A percentile compares a stretch with the other conserved stretches of the same genome.
These are phyloP conservation scores for Dolichomitus sp. DNA, from an alignment of 2,888 invertebrate species.

Conservation along the genomic window DNA sequence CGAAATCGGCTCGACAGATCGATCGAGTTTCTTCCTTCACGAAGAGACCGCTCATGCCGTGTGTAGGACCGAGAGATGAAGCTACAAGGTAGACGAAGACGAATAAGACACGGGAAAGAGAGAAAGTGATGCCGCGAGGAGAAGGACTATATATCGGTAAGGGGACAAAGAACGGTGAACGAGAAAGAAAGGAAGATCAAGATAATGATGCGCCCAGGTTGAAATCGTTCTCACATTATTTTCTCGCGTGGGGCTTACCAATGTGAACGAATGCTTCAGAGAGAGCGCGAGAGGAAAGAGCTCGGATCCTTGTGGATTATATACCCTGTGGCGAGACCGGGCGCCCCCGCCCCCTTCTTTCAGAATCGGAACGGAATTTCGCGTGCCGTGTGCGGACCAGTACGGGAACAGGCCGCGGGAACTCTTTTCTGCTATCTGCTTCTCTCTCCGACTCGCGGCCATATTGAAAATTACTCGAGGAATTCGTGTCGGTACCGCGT, in stretches of 20 bases:
- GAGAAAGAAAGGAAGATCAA: slow-evolving; percentile 69
- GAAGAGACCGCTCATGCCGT: slow-evolving; percentile 25
- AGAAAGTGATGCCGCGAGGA: slow-evolving; percentile 55
- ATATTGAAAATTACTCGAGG: slow-evolving; percentile 59
- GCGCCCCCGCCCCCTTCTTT: slow-evolving; percentile 57
- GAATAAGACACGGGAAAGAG: slow-evolving; percentile 59
- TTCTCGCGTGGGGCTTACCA: slow-evolving; percentile 79
- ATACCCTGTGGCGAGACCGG: slow-evolving; percentile 67
- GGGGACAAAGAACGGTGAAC: slow-evolving; percentile 45
- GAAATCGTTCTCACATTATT: slow-evolving; percentile 85
- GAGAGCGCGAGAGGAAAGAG: slow-evolving; percentile 26
- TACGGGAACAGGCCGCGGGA: slow-evolving; percentile 24
- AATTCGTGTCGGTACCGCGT: slow-evolving; percentile 42
- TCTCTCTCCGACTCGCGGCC: slow-evolving; percentile 32
- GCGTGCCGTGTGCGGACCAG: slow-evolving; percentile 52
- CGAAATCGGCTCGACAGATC: slow-evolving; percentile 82
- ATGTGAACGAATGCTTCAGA: slow-evolving; percentile 35
- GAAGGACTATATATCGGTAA: slow-evolving; percentile 34
- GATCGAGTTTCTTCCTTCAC: slow-evolving; percentile 71
- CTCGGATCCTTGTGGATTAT: slow-evolving; percentile 64
- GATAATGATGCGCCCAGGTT: slow-evolving; percentile 82
- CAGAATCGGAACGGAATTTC: slow-evolving; percentile 61
- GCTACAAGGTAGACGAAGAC: slow-evolving; percentile 32
- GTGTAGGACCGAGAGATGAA: slow-evolving; percentile 24
- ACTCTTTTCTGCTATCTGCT: slow-evolving; percentile 25